Evolutionary conservation across 2,113 vertebrate genomes (phyloP).

Genomic region (Nycticryphes semicollaris): DNA sequence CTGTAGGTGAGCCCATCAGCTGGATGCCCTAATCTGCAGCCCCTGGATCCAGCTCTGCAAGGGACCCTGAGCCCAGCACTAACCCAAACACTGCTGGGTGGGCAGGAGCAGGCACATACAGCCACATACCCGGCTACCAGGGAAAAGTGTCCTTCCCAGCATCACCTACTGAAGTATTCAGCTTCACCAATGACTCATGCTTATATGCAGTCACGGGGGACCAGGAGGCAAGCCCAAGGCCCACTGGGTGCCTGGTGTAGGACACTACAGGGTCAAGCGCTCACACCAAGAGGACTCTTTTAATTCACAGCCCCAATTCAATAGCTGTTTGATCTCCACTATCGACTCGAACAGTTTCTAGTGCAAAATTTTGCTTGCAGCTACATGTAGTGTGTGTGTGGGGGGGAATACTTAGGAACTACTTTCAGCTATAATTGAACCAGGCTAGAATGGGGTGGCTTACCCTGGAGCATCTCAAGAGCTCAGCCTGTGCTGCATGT

Average conservation of each 20-base stretch:
- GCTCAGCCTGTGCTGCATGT: neutral
- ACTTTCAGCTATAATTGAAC: neutral
- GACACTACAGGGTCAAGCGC: neutral
- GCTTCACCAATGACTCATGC: fast-evolving
- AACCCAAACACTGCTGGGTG: neutral
- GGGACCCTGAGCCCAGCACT: too few relatives aligned
- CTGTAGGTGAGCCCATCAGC: too few relatives aligned
- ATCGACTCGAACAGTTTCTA: neutral
- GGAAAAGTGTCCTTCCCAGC: neutral
- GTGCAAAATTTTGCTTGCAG: neutral
- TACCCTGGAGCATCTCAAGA: neutral
- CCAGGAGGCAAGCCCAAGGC: neutral
- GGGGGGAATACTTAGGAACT: neutral
- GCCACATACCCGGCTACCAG: neutral
- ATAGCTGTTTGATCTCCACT: neutral
- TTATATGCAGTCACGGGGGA: fast-evolving
- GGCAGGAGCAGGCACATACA: neutral
- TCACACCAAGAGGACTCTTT: neutral
- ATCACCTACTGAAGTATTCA: fast-evolving
- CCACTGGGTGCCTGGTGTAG: neutral
- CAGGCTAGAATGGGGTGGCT: neutral
- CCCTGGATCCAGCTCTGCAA: neutral
- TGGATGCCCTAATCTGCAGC: neutral
- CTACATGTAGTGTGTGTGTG: neutral
- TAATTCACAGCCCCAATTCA: neutral